phyloP scores from a whole-genome alignment of 2,797 vertebrate species.

The Simalia tracyae region DNA sequence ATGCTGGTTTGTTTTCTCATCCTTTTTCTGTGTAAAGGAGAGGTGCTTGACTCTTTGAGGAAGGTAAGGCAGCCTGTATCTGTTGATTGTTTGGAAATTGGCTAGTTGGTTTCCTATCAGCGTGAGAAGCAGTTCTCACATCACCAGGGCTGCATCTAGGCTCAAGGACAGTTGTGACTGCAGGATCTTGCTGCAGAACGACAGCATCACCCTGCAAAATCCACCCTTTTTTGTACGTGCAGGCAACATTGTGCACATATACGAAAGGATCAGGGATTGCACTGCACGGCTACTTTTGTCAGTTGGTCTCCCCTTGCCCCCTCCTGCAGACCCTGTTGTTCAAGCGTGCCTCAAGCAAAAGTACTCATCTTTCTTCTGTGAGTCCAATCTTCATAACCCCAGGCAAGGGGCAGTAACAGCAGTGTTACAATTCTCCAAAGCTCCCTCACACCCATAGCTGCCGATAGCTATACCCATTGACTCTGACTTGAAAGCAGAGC shows the following conservation, averaged over 20 bases:
- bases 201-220: neutral
- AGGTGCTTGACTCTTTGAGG: neutral
- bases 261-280: neutral
- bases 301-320: neutral
- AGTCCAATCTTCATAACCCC: neutral
- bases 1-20: neutral
- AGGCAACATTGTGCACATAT: neutral
- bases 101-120: neutral
- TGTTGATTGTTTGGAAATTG: neutral
- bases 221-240: neutral
- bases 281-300: neutral
- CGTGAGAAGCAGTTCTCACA: neutral
- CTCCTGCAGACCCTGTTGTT: neutral
- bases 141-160: neutral
- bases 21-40: neutral
- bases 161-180: neutral
- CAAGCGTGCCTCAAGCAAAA: neutral
- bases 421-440: neutral
- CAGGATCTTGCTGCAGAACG: neutral
- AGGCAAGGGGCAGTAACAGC: neutral
- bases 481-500: neutral
- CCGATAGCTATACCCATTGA: neutral
- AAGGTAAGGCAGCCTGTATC: neutral
- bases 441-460: neutral
- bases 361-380: neutral